Evolutionary conservation across 1,140 invertebrate genomes (phyloP), one percentile per base, ranked within the genome.

Genomic region (Parasteatoda tepidariorum): DNA sequence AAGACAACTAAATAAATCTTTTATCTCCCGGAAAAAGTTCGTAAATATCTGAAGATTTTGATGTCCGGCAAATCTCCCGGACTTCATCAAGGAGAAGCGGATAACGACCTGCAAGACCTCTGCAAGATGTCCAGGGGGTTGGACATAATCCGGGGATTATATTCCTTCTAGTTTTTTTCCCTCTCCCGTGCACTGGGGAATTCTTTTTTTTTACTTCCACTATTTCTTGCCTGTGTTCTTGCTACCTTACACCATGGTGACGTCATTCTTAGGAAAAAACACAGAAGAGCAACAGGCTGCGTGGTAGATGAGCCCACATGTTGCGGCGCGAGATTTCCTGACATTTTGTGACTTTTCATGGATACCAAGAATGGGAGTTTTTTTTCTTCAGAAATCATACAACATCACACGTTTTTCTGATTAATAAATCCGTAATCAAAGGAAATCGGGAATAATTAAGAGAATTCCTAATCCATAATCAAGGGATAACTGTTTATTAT

Each of bases 21-120:
- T 82, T 82, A 82, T 82, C 64, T 79, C 24, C 34, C 78, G 64
- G 48, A 33, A 38, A 68, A 82, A 82, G 78, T 82, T 82, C 78
- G 78, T 82, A 82, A 82, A 82, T 82, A 82, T 82, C 78, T 82
- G 78, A 82, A 82, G 78, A 82, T 82, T 82, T 82, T 71, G 78
- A 82, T 82, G 78, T 82, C 66, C 78, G 38, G 78, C 67, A 82
- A 82, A 82, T 70, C 78, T 82, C 67, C 78, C 2, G 66, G 78
- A 71, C 66, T 71, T 82, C 75, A 78, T 78, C 67, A 70, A 82
- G 66, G 54, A 70, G 78, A 82, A 82, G 66, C 66, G 78, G 78
- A 82, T 82, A 82, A 82, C 78, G 78, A 82, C 78, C 78, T 70
- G 61, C 26, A 79, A 79, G 66, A 82, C n/a, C n/a, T n/a, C n/a